A percentile compares a stretch with the other conserved stretches of the same genome.
phyloP scores from a whole-genome alignment of 1,140 invertebrate genomes.

The Aphelinus certus region DNA sequence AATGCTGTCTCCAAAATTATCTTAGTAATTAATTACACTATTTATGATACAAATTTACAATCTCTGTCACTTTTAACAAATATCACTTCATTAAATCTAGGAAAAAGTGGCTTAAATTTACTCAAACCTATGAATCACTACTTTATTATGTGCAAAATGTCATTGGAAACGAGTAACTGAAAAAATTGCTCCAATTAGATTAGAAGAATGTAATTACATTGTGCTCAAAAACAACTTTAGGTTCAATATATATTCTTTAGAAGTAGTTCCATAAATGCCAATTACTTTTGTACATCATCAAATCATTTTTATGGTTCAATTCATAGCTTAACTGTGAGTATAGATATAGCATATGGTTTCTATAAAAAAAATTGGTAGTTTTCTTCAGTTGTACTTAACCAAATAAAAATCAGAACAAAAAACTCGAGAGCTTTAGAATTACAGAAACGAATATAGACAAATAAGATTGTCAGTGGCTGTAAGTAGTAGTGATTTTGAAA shows the following conservation, averaged over 20 bases:
- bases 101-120: neutral
- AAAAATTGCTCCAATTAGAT: neutral
- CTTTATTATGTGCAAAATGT: conserved; percentile 4
- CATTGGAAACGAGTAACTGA: neutral
- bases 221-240: neutral
- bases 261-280: conserved; percentile 21
- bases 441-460: conserved; percentile 12
- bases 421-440: conserved; percentile 14
- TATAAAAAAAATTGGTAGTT: conserved; percentile 23
- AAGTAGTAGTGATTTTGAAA: conserved; percentile 32
- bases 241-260: neutral
- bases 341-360: conserved; percentile 22
- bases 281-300: conserved; percentile 18
- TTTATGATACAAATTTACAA: no score
- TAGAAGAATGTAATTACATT: neutral
- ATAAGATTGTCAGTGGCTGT: conserved; percentile 28
- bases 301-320: conserved; percentile 13
- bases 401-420: conserved; percentile 10
- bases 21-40: neutral
- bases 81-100: no score
- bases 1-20: conserved; percentile 9
- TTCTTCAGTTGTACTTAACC: conserved; percentile 40
- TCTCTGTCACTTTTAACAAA: no score
- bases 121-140: neutral
- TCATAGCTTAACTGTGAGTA: conserved; percentile 3